Conservation (phyloP, 2,113 vertebrate species). For the Blennius ocellaris region DNA sequence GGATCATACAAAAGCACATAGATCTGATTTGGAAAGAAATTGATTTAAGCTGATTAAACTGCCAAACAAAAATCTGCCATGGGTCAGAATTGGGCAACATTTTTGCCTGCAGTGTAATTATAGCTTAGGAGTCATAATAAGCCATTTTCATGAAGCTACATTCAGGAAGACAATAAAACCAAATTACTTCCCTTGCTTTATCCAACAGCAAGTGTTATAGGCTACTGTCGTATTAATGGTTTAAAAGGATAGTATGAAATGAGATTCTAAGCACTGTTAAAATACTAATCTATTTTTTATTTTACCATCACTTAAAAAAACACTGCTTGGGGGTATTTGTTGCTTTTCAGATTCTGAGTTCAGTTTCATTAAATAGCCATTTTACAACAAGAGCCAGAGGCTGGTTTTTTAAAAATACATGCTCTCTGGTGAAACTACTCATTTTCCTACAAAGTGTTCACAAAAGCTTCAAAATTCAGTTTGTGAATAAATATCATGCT, state of each 20-base stretch:
- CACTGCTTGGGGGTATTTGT: background rate
- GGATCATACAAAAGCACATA: no score
- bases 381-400: background rate
- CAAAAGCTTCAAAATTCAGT: no score
- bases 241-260: background rate
- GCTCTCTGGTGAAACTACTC: no score
- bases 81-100: no score
- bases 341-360: background rate
- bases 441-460: no score
- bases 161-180: background rate
- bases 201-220: background rate
- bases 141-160: background rate
- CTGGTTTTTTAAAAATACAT: no score
- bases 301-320: background rate
- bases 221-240: background rate
- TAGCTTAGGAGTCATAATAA: no score
- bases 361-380: background rate
- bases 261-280: background rate
- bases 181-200: background rate
- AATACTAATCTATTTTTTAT: background rate
- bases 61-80: no score
- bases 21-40: no score
- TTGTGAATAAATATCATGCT: no score
- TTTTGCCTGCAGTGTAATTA: no score
- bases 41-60: no score